Conservation (phyloP, 1,140 invertebrate genomes). For the Teleogryllus occipitalis region DNA sequence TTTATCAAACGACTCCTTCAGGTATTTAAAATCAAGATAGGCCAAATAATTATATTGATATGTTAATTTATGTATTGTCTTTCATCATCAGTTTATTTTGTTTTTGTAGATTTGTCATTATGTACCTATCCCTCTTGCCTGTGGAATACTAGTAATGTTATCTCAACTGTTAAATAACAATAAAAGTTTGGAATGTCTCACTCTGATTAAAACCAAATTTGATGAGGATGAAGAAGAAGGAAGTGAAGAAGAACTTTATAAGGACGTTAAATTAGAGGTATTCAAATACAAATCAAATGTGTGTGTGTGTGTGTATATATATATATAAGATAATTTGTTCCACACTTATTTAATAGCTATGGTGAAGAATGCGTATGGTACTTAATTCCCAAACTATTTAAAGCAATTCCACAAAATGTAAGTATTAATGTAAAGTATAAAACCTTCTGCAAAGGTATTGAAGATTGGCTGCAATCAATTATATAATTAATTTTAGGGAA, state of each 20-base stretch:
- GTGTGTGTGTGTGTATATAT: no score
- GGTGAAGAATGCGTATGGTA: no score
- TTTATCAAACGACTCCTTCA: constrained; percentile 89
- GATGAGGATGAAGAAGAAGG: constrained; percentile 28
- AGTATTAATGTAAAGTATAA: no score
- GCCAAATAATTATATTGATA: constrained; percentile 18
- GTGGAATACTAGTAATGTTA: constrained; percentile 70
- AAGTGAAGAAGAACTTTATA: constrained; percentile 36
- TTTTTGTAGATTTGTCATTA: constrained; percentile 38
- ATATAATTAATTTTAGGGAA: no score
- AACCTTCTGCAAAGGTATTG: no score
- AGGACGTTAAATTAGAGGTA: constrained; percentile 29
- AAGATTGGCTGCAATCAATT: no score
- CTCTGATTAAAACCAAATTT: constrained; percentile 3
- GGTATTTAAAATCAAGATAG: constrained; percentile 38
- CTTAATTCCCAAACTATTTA: no score
- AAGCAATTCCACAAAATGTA: no score
- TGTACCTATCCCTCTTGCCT: constrained; percentile 53
- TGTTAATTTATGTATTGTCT: constrained; percentile 11
- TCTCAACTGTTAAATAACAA: constrained; percentile 50
- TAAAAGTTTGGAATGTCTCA: constrained; percentile 22
- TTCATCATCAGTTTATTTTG: constrained; percentile 35
- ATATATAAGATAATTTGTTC: no score
- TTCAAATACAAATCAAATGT: neutral
- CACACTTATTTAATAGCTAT: no score